Conservation (phyloP, 2,888 invertebrate species). For the Lithophane leautieri region DNA sequence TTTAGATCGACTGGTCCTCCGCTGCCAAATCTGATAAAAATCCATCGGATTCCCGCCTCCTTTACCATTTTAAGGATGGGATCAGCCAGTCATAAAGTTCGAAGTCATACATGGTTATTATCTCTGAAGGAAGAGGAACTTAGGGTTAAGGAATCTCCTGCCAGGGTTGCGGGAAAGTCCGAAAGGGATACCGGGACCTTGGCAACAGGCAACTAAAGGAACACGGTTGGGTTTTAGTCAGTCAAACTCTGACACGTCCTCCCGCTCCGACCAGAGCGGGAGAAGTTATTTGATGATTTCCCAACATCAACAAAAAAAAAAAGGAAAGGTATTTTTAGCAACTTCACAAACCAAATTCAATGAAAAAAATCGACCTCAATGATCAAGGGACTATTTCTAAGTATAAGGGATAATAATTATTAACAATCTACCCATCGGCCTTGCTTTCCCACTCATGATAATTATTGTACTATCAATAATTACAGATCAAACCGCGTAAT, state of each 20-base stretch:
- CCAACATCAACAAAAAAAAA: too few species aligned
- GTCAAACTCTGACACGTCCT: too few species aligned
- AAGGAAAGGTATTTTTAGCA: not conserved
- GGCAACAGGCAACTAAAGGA: too few species aligned
- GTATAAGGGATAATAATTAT: not conserved
- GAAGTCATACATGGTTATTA: not conserved
- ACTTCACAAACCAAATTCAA: not conserved
- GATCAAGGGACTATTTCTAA: not conserved
- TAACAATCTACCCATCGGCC: not conserved
- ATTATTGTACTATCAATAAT: slow-evolving; percentile 21
- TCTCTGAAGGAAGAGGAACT: not conserved
- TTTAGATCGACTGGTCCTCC: not conserved
- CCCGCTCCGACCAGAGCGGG: too few species aligned
- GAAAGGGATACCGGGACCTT: too few species aligned
- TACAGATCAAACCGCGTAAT: slow-evolving; percentile 4
- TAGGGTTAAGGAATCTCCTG: not conserved
- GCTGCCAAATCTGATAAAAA: not conserved
- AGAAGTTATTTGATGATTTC: too few species aligned
- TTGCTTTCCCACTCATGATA: not conserved
- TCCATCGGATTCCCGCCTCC: not conserved
- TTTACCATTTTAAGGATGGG: not conserved
- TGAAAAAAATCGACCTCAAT: not conserved
- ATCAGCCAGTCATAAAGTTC: not conserved
- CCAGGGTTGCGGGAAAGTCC: too few species aligned
- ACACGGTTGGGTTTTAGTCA: too few species aligned